Evolutionary conservation across 2,888 invertebrate genomes (phyloP).

Genomic region (Seira ritae): DNA sequence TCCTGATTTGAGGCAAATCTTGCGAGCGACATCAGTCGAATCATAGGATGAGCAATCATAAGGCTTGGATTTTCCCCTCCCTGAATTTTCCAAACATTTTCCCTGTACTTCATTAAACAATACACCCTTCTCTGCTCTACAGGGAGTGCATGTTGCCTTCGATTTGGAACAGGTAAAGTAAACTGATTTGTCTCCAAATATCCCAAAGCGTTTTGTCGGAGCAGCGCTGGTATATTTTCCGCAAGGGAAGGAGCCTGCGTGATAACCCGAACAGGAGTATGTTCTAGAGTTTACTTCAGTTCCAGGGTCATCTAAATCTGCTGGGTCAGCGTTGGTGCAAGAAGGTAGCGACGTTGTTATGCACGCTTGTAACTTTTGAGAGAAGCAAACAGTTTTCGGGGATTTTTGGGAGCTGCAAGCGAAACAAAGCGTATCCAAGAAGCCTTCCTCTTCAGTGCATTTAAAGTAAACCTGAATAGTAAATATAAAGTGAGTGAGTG

Average conservation of each 20-base stretch:
- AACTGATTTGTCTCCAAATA: background rate
- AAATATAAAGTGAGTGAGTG: no score
- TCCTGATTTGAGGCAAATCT: background rate
- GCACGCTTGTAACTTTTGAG: background rate
- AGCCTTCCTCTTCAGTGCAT: no score
- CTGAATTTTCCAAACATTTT: background rate
- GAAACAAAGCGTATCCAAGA: no score
- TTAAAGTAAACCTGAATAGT: no score
- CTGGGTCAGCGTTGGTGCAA: background rate
- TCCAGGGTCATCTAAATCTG: background rate
- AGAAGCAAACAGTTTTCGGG: background rate
- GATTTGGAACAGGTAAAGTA: background rate
- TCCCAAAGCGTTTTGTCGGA: background rate
- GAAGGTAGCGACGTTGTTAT: background rate
- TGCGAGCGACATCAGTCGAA: background rate
- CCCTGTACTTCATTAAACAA: background rate
- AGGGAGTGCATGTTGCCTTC: background rate
- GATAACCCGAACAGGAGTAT: background rate
- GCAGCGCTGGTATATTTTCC: background rate
- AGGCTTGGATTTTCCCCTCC: background rate
- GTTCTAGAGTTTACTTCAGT: background rate
- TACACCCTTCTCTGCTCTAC: background rate
- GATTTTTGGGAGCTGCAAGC: background rate
- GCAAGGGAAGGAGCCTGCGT: background rate
- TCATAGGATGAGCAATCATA: background rate